phyloP scores from a whole-genome alignment of 1,140 invertebrate species.

The Araneus ventricosus region DNA sequence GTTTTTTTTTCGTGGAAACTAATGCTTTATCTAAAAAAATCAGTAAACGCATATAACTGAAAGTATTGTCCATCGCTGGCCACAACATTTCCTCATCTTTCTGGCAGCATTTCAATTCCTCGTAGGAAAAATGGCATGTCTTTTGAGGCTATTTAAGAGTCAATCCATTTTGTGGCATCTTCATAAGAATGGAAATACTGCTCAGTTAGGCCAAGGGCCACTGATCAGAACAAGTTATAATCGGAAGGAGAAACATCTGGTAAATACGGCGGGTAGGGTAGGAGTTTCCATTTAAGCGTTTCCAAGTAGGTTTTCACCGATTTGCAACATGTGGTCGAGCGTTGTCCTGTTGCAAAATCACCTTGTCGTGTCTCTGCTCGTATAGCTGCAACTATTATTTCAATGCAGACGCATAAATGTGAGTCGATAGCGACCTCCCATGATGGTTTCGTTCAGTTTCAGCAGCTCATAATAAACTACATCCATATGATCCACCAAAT shows the following conservation, averaged over 20 bases:
- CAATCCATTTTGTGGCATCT: no score
- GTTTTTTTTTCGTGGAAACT: no score
- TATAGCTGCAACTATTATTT: neutral
- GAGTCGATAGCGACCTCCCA: no score
- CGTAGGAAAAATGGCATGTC: neutral
- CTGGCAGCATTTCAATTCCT: neutral
- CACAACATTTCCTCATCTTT: neutral
- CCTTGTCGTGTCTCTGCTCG: neutral
- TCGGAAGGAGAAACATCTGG: no score
- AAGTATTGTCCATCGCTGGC: neutral
- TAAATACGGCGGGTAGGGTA: neutral
- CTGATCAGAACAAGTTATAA: neutral
- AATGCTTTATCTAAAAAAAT: no score
- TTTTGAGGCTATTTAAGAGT: no score
- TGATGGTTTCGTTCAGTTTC: neutral
- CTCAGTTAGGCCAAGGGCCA: no score
- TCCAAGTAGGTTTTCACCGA: no score
- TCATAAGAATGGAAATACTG: no score
- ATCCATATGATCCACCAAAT: neutral
- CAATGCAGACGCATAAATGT: no score
- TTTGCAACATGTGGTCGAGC: neutral
- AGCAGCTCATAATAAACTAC: neutral
- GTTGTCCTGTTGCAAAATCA: neutral
- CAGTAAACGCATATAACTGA: no score
- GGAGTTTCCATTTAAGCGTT: no score